These are phyloP conservation scores for Azemiops feae DNA, from an alignment of 2,113 vertebrate species.

Conservation along the genomic window DNA sequence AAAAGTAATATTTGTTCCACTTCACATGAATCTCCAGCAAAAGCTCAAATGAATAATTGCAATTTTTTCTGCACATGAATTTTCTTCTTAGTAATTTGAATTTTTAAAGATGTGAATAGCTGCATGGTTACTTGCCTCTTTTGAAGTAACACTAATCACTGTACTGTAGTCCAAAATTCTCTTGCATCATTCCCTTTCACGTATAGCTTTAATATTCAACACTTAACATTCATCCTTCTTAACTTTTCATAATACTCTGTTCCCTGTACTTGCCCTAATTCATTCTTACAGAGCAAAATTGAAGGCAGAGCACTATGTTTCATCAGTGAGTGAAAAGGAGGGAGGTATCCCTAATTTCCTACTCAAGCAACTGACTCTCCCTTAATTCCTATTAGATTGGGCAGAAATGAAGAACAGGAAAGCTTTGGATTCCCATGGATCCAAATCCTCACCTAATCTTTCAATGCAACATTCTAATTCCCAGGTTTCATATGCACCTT, in stretches of 20 bases:
- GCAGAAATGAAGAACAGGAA: not conserved
- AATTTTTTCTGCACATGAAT: not conserved
- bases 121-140: not conserved
- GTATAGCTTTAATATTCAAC: not conserved
- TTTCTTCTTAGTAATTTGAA: not conserved
- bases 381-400: not conserved
- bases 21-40: not conserved
- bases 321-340: not conserved
- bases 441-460: not conserved
- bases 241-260: not conserved
- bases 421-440: not conserved
- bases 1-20: not conserved
- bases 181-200: not conserved
- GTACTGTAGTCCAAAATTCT: not conserved
- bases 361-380: not conserved
- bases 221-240: not conserved
- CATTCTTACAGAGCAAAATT: not conserved
- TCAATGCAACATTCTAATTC: not conserved
- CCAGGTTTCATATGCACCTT: not conserved
- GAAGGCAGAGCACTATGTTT: not conserved
- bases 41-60: not conserved
- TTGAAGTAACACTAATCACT: not conserved
- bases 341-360: not conserved
- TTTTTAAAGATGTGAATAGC: not conserved
- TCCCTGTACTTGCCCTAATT: not conserved